A percentile compares a stretch with the other conserved stretches of the same genome.
phyloP scores from a whole-genome alignment of 2,888 invertebrate genomes.

The Metallyticus violacea region DNA sequence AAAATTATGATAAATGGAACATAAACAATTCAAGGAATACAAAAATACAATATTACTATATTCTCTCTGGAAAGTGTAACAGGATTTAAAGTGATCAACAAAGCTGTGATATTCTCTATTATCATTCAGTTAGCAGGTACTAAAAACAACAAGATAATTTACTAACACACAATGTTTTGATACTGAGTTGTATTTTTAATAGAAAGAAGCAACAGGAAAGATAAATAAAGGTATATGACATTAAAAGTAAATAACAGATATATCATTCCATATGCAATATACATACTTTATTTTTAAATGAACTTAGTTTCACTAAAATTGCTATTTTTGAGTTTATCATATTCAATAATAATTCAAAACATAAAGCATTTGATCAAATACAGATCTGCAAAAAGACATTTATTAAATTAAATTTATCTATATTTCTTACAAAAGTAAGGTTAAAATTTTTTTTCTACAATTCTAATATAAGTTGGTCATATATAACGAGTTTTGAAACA shows the following conservation, averaged over 20 bases:
- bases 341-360: neutral
- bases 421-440: neutral
- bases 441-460: neutral
- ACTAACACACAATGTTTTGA: too few relatives aligned
- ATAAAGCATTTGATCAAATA: neutral
- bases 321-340: neutral
- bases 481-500: neutral
- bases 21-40: too few relatives aligned
- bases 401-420: neutral
- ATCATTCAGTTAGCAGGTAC: too few relatives aligned
- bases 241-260: neutral
- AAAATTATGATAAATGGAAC: too few relatives aligned
- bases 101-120: too few relatives aligned
- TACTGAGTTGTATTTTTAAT: too few relatives aligned
- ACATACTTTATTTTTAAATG: neutral
- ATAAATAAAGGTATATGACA: too few relatives aligned
- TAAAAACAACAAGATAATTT: too few relatives aligned
- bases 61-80: too few relatives aligned
- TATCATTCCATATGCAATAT: neutral
- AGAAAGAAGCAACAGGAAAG: too few relatives aligned
- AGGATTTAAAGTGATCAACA: too few relatives aligned
- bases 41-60: too few relatives aligned
- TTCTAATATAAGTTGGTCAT: neutral
- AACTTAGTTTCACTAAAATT: neutral
- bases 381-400: neutral